Percentiles rank a stretch among this genome's conserved stretches.
These are phyloP conservation scores for Chrysolophus pictus DNA, from an alignment of 2,797 vertebrate species.

Conservation along the genomic window DNA sequence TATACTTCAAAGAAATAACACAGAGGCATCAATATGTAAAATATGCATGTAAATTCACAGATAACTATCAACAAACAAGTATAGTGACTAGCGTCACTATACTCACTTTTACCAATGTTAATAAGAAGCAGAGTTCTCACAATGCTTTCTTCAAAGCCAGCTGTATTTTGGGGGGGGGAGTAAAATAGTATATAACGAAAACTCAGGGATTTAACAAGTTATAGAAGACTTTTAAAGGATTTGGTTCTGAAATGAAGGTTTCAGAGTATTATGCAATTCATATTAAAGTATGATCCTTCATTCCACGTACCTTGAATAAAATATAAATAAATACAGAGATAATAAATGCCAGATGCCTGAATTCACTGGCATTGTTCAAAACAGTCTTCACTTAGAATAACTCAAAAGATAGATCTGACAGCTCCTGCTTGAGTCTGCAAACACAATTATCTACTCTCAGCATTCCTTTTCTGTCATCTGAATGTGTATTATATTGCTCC, in stretches of 20 bases:
- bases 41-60: background rate
- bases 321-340: background rate
- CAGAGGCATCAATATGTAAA: background rate
- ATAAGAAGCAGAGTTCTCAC: background rate
- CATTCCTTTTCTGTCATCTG: background rate
- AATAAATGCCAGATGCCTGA: rapidly evolving
- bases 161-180: too few species aligned
- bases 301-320: background rate
- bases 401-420: background rate
- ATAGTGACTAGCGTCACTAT: background rate
- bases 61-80: background rate
- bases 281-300: background rate
- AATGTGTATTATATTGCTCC: background rate
- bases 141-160: background rate
- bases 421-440: background rate
- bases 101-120: rapidly evolving
- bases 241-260: background rate
- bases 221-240: rapidly evolving
- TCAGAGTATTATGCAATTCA: background rate
- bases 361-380: background rate
- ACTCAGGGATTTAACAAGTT: rapidly evolving
- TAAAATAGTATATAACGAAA: background rate
- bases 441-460: background rate
- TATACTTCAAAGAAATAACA: background rate
- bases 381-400: background rate